Base-by-base conservation (phyloP, 1,140 invertebrate species). In the Mamestra configurata region DNA sequence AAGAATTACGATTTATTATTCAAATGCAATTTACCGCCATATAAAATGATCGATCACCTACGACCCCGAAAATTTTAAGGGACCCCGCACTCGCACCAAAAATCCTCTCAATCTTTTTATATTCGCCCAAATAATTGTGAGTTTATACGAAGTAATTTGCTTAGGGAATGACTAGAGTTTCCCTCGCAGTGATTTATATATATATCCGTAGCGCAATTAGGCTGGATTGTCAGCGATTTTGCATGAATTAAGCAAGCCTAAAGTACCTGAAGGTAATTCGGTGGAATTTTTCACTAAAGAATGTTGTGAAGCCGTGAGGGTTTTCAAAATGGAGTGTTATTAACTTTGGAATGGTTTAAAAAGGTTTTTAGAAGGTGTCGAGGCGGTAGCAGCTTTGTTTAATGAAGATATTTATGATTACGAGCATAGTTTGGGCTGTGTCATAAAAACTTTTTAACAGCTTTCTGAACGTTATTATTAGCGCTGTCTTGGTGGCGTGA, bases 201-300 rank as follows among this genome's bases (percentile, higher is more conserved):
- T 55, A 51, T 73, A 55, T 73, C 71, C 53, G 51, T 20, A 57
- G 71, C 64, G 64, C 71, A 73, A 73, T 73, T 73, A 73, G 71
- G 53, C 51, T 35, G 71, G 51, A 73, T 73, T 73, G 71, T 73
- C 71, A 57, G 71, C 71, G 71, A 73, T 73, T 73, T 73, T 31
- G 53, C 71, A 73, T 73, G 51, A 73, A 73, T 57, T 57, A 73
- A 59, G 13, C 51, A 40, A 37, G 35, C 71, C 20, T 40, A 40
- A 46, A 59, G 71, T 73, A 73, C 51, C 35, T 55, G 53, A 43
- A 73, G 53, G 51, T 43, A 73, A 73, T 73, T 37, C 51, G 31
- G 71, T 40, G 35, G 71, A 57, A 73, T 73, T 73, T 73, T 73
- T 73, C 24, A 57, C 18, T n/a, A 11, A 59, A 73, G 53, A 71